phyloP scores from a whole-genome alignment of 2,113 vertebrate species.

The Galemys pyrenaicus region DNA sequence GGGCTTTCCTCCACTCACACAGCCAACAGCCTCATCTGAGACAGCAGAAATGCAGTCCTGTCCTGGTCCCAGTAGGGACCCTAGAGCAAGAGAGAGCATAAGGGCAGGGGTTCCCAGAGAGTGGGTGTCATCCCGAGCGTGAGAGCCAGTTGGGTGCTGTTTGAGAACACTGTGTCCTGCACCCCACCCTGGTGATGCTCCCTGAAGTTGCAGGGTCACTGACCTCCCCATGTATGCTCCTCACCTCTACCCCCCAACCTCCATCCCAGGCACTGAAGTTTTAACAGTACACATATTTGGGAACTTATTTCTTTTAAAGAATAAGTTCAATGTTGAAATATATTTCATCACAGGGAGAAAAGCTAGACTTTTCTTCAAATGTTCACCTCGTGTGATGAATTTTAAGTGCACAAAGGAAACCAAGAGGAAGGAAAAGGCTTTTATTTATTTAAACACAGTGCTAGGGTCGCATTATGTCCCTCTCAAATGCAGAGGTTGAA shows the following conservation, averaged over 20 bases:
- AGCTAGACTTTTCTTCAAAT: slow-evolving; percentile 1
- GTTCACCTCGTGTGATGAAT: background rate
- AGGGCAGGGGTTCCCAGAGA: background rate
- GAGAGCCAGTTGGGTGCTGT: background rate
- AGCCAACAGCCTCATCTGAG: background rate
- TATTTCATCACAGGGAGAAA: background rate
- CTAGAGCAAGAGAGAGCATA: background rate
- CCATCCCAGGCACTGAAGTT: background rate
- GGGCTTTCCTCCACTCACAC: background rate
- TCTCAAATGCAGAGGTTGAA: background rate
- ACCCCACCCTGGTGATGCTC: background rate
- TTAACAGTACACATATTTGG: background rate
- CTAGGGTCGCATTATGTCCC: background rate
- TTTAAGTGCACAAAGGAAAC: background rate
- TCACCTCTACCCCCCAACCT: background rate
- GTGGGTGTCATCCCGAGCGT: background rate
- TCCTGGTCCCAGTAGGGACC: background rate
- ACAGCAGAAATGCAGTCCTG: background rate
- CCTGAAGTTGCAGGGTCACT: background rate
- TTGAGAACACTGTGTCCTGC: background rate
- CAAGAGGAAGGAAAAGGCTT: background rate
- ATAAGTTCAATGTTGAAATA: slow-evolving; percentile 36
- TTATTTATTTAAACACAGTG: background rate
- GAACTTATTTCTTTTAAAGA: slow-evolving; percentile 10
- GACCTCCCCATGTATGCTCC: too few species aligned